Conservation (phyloP, 1,140 invertebrate genomes). For the Paralvinella palmiformis region DNA sequence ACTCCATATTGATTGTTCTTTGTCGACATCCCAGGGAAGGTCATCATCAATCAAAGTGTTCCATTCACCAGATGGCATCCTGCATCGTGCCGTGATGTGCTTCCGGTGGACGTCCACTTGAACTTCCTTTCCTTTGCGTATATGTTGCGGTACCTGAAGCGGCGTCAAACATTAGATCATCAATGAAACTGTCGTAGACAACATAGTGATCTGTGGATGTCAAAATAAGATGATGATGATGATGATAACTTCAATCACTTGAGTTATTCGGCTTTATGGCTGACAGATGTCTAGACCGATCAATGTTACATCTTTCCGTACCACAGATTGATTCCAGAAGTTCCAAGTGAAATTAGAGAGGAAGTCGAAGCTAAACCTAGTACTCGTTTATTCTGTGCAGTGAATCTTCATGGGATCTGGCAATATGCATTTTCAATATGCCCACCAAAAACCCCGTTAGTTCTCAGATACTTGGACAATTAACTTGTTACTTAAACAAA, state of each 20-base stretch:
- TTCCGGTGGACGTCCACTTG: constrained; percentile 60
- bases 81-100: constrained; percentile 50
- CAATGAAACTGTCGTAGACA: too few species aligned
- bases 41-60: constrained; percentile 59
- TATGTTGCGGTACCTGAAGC: constrained; percentile 54
- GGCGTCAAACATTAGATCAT: background rate
- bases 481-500: background rate
- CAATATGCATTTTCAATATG: background rate
- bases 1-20: constrained; percentile 74
- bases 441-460: too few species aligned
- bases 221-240: too few species aligned
- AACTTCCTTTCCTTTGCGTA: constrained; percentile 62
- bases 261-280: too few species aligned
- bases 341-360: background rate
- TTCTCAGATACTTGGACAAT: background rate
- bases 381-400: background rate
- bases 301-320: background rate
- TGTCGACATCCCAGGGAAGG: constrained; percentile 63
- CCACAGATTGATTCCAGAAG: background rate
- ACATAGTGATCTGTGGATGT: too few species aligned
- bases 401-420: too few species aligned
- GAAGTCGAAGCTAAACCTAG: background rate
- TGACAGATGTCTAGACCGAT: background rate
- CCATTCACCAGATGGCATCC: constrained; percentile 35
- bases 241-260: too few species aligned